A percentile compares a stretch with the other conserved stretches of the same genome.
These are phyloP conservation scores for Taeniopygia guttata DNA, from an alignment of 2,797 vertebrate genomes.

Conservation along the genomic window DNA sequence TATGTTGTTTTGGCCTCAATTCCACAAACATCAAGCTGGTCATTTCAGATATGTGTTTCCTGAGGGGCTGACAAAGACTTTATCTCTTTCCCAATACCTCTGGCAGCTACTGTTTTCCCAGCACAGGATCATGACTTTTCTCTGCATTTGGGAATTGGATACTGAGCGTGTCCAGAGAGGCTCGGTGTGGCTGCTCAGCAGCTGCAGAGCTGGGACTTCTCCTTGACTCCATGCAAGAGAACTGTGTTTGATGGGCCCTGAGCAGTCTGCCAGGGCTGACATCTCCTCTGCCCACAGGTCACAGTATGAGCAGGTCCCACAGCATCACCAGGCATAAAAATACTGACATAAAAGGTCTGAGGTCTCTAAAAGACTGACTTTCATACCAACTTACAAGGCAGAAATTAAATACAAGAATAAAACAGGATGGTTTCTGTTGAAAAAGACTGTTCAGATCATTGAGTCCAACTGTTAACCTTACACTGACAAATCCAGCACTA, in stretches of 20 bases:
- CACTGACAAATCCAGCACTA: not conserved
- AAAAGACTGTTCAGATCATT: not conserved
- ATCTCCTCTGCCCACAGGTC: not conserved
- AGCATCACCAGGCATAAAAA: not conserved
- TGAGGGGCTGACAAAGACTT: not conserved
- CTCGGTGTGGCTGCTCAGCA: not conserved
- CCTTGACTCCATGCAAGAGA: not conserved
- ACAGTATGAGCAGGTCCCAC: not conserved
- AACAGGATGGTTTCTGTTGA: not conserved
- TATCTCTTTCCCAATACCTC: not conserved
- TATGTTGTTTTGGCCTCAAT: not conserved
- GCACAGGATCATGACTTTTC: not conserved
- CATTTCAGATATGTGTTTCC: conserved; percentile 23
- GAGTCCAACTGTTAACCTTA: not conserved
- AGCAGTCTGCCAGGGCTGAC: not conserved
- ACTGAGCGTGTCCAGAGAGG: not conserved
- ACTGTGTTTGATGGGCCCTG: not conserved
- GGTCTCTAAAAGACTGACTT: not conserved
- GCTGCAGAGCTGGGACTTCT: not conserved
- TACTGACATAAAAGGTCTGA: not conserved
- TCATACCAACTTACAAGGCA: not conserved
- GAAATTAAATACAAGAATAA: not conserved
- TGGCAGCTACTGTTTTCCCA: not conserved
- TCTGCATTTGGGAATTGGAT: not conserved
- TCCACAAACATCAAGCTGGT: not conserved